Evolutionary conservation across 2,113 vertebrate genomes (phyloP).

Genomic region (Megaceryle torquata): DNA sequence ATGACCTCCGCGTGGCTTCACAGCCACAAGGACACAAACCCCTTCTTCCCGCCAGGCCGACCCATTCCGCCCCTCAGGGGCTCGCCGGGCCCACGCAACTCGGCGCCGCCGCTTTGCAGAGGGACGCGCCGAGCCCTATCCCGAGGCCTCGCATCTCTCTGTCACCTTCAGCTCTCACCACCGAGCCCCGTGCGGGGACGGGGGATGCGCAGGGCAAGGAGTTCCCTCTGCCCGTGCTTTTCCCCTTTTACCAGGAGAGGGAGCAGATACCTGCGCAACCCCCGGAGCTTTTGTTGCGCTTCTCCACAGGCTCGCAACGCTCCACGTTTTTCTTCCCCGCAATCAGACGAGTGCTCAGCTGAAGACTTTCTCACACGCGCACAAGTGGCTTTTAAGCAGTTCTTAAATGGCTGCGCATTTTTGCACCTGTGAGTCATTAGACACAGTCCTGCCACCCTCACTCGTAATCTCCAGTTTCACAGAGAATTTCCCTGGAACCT

Average conservation of each 20-base stretch:
- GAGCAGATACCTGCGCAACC: not conserved
- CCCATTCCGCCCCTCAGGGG: not conserved
- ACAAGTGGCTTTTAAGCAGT: not conserved
- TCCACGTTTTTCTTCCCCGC: not conserved
- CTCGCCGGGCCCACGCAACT: not conserved
- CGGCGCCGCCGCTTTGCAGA: not conserved
- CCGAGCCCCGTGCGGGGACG: accelerated
- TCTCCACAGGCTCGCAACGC: not conserved
- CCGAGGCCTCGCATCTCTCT: accelerated
- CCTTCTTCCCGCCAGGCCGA: not conserved
- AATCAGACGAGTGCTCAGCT: not conserved
- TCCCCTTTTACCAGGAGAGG: conserved; percentile 20
- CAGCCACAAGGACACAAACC: accelerated
- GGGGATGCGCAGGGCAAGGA: not conserved
- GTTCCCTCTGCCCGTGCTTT: not conserved
- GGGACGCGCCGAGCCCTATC: accelerated
- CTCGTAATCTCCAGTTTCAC: not conserved
- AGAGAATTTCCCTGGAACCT: not conserved
- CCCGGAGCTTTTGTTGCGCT: not conserved
- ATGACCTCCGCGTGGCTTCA: accelerated
- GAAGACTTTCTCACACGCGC: not conserved
- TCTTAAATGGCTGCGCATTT: not conserved
- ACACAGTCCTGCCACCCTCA: not conserved
- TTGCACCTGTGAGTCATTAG: not conserved
- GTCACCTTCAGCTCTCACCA: accelerated